Evolutionary conservation across 2,797 vertebrate species (phyloP).

Genomic region (Ctenopoma multispine): DNA sequence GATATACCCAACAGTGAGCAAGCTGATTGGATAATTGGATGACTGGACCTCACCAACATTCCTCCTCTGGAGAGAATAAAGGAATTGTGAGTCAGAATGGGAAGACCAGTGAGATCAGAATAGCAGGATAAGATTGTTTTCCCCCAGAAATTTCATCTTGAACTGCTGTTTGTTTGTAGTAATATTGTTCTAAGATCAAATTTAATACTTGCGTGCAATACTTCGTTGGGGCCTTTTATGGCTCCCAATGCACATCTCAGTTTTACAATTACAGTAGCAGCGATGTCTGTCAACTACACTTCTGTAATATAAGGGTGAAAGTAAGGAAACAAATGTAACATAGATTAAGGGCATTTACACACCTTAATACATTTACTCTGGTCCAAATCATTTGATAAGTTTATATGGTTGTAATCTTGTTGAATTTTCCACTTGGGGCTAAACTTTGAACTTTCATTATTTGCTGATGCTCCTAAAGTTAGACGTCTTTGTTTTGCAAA

Average conservation of each 20-base stretch:
- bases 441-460: conserved; percentile 23
- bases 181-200: background rate
- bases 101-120: conserved; percentile 13
- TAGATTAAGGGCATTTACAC: too few species aligned
- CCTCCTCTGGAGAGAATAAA: conserved; percentile 29
- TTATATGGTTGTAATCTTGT: too few species aligned
- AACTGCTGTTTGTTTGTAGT: background rate
- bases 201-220: background rate
- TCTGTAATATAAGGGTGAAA: background rate
- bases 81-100: conserved; percentile 20
- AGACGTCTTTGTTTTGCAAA: conserved; percentile 29
- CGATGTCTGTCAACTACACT: background rate
- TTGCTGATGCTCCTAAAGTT: background rate
- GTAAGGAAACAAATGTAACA: background rate
- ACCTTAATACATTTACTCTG: too few species aligned
- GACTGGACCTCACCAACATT: conserved; percentile 45
- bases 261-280: background rate
- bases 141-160: conserved; percentile 19
- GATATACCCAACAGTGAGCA: conserved; percentile 54
- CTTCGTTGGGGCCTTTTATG: background rate
- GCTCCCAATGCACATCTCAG: background rate
- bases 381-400: too few species aligned
- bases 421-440: background rate
- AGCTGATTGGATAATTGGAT: conserved; percentile 72
- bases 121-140: conserved; percentile 13